A percentile compares a stretch with the other conserved stretches of the same genome.
These are phyloP conservation scores for Perizoma flavofasciatum DNA, from an alignment of 2,888 invertebrate genomes.

Conservation along the genomic window DNA sequence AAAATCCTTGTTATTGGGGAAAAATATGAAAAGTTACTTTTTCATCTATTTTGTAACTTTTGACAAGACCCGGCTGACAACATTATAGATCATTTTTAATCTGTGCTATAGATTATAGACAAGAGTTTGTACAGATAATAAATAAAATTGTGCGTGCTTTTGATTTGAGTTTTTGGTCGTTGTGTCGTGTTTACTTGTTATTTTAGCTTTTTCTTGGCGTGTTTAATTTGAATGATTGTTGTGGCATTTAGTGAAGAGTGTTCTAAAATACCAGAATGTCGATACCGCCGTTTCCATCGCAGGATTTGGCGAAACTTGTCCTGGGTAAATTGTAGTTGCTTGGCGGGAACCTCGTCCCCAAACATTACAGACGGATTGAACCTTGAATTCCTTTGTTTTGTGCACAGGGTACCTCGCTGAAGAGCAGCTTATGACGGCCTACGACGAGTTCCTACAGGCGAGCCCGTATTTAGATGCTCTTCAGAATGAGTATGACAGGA, in stretches of 20 bases:
- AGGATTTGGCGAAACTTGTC: conserved; percentile 76
- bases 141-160: conserved; percentile 27
- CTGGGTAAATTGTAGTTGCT: conserved; percentile 65
- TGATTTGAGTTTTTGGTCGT: conserved; percentile 3
- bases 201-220: conserved; percentile 2
- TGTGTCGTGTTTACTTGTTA: conserved; percentile 26
- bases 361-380: conserved; percentile 40
- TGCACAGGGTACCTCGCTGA: conserved; percentile 75
- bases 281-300: conserved; percentile 72
- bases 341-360: conserved; percentile 69
- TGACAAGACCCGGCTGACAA: too few species aligned
- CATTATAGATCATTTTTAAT: too few species aligned
- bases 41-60: too few species aligned
- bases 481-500: conserved; percentile 76
- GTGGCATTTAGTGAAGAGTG: conserved; percentile 8
- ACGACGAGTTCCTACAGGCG: conserved; percentile 77
- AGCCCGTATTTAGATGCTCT: conserved; percentile 76
- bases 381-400: conserved; percentile 34
- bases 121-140: not conserved
- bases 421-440: conserved; percentile 78
- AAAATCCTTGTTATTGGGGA: too few species aligned
- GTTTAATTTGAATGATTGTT: conserved; percentile 18
- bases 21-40: too few species aligned
- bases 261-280: conserved; percentile 49
- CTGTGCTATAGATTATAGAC: too few species aligned